These are phyloP conservation scores for Syngnathus floridae DNA, from an alignment of 2,113 vertebrate species.

Conservation along the genomic window DNA sequence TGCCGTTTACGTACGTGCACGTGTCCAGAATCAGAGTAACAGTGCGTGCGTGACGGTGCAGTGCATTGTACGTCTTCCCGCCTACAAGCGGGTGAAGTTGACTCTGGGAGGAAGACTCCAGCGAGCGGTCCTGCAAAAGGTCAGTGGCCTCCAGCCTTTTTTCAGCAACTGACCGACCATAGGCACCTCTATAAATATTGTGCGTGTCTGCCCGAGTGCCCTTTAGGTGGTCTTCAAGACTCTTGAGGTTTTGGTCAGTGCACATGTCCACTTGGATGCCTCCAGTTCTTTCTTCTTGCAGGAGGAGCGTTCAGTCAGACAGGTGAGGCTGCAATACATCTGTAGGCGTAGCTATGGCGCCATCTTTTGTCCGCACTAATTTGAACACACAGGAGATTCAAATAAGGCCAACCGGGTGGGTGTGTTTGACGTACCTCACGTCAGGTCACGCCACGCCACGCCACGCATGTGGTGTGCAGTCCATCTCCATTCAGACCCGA, in stretches of 20 bases:
- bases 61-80: conserved; percentile 68
- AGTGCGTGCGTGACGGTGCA: conserved; percentile 64
- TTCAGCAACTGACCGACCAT: no score
- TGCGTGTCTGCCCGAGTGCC: background rate
- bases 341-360: no score
- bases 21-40: conserved; percentile 79
- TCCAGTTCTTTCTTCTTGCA: conserved; percentile 62
- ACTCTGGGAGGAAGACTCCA: conserved; percentile 74
- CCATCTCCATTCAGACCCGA: no score
- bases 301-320: conserved; percentile 57
- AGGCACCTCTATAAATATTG: background rate
- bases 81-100: conserved; percentile 68
- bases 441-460: no score
- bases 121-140: conserved; percentile 70
- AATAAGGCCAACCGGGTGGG: no score
- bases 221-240: conserved; percentile 66
- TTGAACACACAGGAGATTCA: no score
- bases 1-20: background rate
- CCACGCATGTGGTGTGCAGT: no score
- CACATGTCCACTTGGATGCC: conserved; percentile 53
- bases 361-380: no score
- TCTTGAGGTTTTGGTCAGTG: conserved; percentile 56
- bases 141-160: conserved; percentile 57
- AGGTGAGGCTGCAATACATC: conserved; percentile 24
- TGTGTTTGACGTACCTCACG: no score